Conservation (phyloP, 2,797 vertebrate genomes). For the Leucoraja ocellata region DNA sequence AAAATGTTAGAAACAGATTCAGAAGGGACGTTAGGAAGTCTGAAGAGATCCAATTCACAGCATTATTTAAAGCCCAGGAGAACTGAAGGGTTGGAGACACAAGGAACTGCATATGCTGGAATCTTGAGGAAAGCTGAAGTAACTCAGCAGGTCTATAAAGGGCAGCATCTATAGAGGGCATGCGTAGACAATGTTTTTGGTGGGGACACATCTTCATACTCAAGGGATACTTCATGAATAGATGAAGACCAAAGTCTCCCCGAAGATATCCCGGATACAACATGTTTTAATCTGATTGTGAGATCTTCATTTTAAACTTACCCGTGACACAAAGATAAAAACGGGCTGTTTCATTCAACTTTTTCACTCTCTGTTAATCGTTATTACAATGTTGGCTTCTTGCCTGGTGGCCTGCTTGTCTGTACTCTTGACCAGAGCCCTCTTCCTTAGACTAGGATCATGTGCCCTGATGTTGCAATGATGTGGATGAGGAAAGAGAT, state of each 20-base stretch:
- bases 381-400: not conserved
- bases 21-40: not conserved
- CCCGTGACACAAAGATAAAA: not conserved
- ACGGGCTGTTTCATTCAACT: not conserved
- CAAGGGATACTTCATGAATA: not conserved
- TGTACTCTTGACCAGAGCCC: not conserved
- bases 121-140: no score
- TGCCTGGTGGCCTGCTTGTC: not conserved
- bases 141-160: no score
- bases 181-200: no score
- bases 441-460: no score
- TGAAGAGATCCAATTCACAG: not conserved
- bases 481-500: no score
- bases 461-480: no score
- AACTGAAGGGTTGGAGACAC: no score
- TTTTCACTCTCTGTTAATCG: not conserved
- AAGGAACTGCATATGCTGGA: no score
- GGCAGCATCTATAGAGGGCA: no score
- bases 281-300: not conserved
- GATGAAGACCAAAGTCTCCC: not conserved
- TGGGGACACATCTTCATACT: no score
- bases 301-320: not conserved
- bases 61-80: not conserved
- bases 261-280: not conserved
- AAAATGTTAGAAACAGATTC: not conserved